phyloP scores from a whole-genome alignment of 2,797 vertebrate species.

The Leptatherina wallacei region DNA sequence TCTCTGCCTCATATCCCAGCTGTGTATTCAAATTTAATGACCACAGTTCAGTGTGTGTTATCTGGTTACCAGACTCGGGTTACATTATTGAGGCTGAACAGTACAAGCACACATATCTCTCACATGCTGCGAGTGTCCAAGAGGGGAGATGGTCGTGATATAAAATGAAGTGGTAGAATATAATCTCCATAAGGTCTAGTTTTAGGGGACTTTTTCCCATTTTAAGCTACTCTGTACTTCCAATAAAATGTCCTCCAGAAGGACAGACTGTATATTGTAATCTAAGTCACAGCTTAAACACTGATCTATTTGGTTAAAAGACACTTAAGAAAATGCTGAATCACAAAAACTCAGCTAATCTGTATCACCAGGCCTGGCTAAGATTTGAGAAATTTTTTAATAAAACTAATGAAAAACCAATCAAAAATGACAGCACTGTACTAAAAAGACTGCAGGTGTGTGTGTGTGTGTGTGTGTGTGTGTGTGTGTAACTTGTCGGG shows the following conservation, averaged over 20 bases:
- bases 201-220: not conserved
- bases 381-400: not conserved
- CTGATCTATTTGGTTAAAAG: not conserved
- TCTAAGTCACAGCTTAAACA: not conserved
- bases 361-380: not conserved
- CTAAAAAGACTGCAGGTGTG: not conserved
- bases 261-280: not conserved
- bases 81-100: constrained; percentile 63
- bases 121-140: constrained; percentile 3
- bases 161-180: not conserved
- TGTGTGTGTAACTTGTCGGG: too few species aligned
- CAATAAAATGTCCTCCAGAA: not conserved
- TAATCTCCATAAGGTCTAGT: not conserved
- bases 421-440: constrained; percentile 2
- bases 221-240: not conserved
- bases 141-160: not conserved
- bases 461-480: too few species aligned
- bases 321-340: not conserved
- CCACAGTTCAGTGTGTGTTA: constrained; percentile 62
- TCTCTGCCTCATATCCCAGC: constrained; percentile 57
- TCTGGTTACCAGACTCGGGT: constrained; percentile 83
- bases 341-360: not conserved
- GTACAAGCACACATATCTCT: constrained; percentile 13
- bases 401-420: not conserved
- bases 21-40: constrained; percentile 86